These are phyloP conservation scores for Eristalis intricaria DNA, from an alignment of 2,888 invertebrate species.

Conservation along the genomic window DNA sequence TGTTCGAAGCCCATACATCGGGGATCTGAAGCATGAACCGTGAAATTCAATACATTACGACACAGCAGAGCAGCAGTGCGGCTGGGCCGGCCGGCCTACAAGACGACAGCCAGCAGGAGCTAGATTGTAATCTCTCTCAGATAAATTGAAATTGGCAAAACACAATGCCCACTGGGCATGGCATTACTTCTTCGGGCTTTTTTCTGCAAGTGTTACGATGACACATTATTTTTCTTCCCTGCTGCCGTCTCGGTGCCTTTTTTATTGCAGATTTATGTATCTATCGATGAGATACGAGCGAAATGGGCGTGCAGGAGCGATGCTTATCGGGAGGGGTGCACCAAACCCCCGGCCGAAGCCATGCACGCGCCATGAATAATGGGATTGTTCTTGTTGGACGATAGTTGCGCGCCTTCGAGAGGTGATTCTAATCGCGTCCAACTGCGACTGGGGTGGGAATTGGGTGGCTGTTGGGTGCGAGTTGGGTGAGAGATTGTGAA, in stretches of 20 bases:
- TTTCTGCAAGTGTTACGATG: constrained; percentile 58
- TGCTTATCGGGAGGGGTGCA: constrained; percentile 24
- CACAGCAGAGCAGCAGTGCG: background rate
- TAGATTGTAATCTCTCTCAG: constrained; percentile 54
- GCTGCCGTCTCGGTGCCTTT: background rate
- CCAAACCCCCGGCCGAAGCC: too few relatives aligned
- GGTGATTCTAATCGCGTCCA: constrained; percentile 3
- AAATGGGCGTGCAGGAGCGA: background rate
- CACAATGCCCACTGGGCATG: constrained; percentile 60
- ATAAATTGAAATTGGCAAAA: constrained; percentile 65
- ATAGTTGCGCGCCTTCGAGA: constrained; percentile 1
- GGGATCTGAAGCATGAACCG: constrained; percentile 59
- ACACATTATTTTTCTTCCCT: constrained; percentile 28
- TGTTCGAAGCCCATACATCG: constrained; percentile 55
- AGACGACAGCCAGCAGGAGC: background rate
- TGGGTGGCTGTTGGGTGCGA: too few relatives aligned
- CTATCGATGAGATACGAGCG: constrained; percentile 4
- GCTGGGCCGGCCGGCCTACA: background rate
- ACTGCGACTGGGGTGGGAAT: background rate
- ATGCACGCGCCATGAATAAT: constrained; percentile 22
- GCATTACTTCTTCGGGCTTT: constrained; percentile 45
- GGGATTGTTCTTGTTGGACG: background rate
- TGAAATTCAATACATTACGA: constrained; percentile 65
- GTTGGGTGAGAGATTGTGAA: background rate
- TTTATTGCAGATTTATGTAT: constrained; percentile 30